Percentiles rank a stretch among this genome's conserved stretches.
These are phyloP conservation scores for Athalia rosae DNA, from an alignment of 2,888 invertebrate species.

Conservation along the genomic window DNA sequence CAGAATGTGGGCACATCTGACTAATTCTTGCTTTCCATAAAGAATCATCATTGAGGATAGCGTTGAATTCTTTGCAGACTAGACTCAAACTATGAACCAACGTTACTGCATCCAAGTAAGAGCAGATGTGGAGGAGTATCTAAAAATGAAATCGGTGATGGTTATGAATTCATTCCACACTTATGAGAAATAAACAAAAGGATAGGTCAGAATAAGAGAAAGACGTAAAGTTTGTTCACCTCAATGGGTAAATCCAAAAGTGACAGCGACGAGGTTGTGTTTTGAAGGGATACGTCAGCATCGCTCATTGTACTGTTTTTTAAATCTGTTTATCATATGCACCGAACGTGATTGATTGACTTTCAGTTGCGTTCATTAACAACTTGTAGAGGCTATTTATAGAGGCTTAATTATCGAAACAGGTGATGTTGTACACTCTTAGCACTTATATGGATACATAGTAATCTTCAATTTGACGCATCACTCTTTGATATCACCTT, in stretches of 20 bases:
- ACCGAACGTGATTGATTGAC: not conserved
- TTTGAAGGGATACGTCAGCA: not conserved
- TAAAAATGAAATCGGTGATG: constrained; percentile 65
- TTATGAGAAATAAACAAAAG: not conserved
- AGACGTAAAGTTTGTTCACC: constrained; percentile 51
- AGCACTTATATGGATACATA: not conserved
- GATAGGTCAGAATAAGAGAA: not conserved
- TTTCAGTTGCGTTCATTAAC: not conserved
- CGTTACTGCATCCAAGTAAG: constrained; percentile 77
- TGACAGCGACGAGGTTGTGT: constrained; percentile 52
- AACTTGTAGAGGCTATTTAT: not conserved
- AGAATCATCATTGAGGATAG: constrained; percentile 76
- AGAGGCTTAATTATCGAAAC: not conserved
- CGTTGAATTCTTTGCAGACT: constrained; percentile 77
- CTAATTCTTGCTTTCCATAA: constrained; percentile 75
- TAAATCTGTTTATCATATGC: constrained; percentile 6
- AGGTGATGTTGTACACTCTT: not conserved
- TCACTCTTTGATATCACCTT: constrained; percentile 44
- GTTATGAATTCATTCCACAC: not conserved
- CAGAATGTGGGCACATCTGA: constrained; percentile 64
- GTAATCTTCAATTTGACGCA: constrained; percentile 6
- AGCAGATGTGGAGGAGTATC: constrained; percentile 79
- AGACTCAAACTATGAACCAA: constrained; percentile 75
- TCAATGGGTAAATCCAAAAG: constrained; percentile 66
- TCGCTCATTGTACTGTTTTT: constrained; percentile 31